Evolutionary conservation across 2,797 vertebrate genomes (phyloP).

Genomic region (Periparus ater): DNA sequence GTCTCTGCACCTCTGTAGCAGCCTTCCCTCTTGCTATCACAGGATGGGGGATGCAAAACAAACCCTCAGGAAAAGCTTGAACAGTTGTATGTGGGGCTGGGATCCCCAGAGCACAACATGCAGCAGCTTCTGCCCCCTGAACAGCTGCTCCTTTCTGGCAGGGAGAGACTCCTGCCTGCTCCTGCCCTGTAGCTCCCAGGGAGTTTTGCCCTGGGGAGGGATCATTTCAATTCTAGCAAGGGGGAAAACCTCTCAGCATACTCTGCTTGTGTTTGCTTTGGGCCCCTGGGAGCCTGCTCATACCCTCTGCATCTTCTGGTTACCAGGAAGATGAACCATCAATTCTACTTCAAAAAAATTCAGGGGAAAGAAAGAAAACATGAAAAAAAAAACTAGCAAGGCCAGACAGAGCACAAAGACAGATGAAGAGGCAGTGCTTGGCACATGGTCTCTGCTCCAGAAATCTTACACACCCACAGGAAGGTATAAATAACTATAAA

Average conservation of each 20-base stretch:
- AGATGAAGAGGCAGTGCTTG: neutral
- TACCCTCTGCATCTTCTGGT: neutral
- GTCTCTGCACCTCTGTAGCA: neutral
- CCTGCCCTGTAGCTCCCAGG: neutral
- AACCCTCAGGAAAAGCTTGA: neutral
- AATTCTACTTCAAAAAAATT: neutral
- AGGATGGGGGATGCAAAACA: neutral
- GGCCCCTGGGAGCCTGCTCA: rapidly evolving
- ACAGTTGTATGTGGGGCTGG: rapidly evolving
- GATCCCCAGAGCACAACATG: neutral
- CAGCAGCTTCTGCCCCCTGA: neutral
- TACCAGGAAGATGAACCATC: neutral
- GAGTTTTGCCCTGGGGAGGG: neutral
- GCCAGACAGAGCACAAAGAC: neutral
- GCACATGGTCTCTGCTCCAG: neutral
- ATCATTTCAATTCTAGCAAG: neutral
- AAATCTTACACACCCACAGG: conserved; percentile 21
- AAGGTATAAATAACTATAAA: conserved; percentile 71
- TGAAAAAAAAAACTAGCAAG: neutral
- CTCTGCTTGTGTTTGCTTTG: neutral
- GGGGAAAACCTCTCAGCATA: neutral
- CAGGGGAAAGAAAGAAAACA: neutral
- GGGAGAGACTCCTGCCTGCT: neutral
- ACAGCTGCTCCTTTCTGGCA: neutral
- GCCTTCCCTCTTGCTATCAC: neutral